Evolutionary conservation across 2,888 invertebrate genomes (phyloP).

Genomic region (Dusona sp.): DNA sequence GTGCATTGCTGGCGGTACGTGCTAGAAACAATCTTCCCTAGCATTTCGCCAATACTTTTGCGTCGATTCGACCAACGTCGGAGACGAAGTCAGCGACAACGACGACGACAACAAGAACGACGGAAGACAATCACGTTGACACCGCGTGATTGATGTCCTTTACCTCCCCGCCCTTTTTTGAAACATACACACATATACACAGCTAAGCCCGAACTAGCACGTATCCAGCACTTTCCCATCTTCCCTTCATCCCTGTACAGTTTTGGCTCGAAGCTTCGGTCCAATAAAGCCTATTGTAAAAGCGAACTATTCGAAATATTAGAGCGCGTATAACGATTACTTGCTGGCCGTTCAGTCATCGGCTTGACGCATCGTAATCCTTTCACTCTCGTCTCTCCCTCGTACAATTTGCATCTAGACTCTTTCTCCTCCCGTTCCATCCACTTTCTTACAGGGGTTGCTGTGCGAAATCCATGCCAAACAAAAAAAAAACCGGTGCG

Average conservation of each 20-base stretch:
- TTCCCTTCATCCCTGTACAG: slow-evolving; percentile 36
- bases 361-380: slow-evolving; percentile 73
- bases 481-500: slow-evolving; percentile 37
- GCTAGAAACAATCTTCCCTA: slow-evolving; percentile 53
- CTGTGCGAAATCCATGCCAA: slow-evolving; percentile 23
- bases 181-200: slow-evolving; percentile 22
- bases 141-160: slow-evolving; percentile 84
- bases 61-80: slow-evolving; percentile 66
- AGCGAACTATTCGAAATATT: slow-evolving; percentile 85
- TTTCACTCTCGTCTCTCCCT: slow-evolving; percentile 59
- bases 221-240: slow-evolving; percentile 40
- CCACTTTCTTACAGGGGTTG: slow-evolving; percentile 27
- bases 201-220: slow-evolving; percentile 17
- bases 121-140: slow-evolving; percentile 85
- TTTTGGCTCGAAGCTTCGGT: slow-evolving; percentile 78
- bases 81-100: slow-evolving; percentile 29
- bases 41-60: slow-evolving; percentile 79
- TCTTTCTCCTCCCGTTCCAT: slow-evolving; percentile 19
- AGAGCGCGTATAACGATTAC: slow-evolving; percentile 81
- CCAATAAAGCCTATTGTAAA: slow-evolving; percentile 84
- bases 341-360: slow-evolving; percentile 83
- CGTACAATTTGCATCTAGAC: slow-evolving; percentile 68
- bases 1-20: slow-evolving; percentile 53
- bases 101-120: slow-evolving; percentile 71
- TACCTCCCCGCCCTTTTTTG: slow-evolving; percentile 46